phyloP scores from a whole-genome alignment of 2,113 vertebrate genomes.

The Catagonus wagneri region DNA sequence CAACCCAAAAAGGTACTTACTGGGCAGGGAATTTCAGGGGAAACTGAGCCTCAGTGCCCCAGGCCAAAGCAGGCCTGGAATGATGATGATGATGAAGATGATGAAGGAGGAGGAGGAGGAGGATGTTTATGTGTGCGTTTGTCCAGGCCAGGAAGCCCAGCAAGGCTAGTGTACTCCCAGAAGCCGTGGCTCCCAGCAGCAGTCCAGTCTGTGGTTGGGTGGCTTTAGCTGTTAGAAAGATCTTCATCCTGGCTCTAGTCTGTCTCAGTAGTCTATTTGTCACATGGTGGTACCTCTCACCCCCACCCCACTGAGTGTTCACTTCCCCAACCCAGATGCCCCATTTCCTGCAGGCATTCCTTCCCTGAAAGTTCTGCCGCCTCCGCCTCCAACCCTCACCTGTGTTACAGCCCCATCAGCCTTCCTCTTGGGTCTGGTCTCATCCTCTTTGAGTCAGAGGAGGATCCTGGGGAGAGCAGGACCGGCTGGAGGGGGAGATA shows the following conservation, averaged over 20 bases:
- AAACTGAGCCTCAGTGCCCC: conserved; percentile 1
- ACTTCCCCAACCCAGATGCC: background rate
- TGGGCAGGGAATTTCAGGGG: background rate
- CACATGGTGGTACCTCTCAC: background rate
- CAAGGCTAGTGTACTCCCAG: background rate
- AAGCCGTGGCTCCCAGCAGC: background rate
- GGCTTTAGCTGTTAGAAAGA: background rate
- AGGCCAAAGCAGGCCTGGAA: background rate
- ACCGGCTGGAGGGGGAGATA: background rate
- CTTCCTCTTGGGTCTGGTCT: background rate
- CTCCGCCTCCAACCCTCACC: background rate
- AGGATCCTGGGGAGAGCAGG: background rate
- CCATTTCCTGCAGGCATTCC: background rate
- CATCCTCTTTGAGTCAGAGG: background rate
- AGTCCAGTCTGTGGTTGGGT: background rate
- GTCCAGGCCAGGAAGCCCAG: background rate
- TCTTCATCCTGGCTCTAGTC: background rate
- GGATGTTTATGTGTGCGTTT: background rate
- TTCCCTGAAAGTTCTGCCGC: background rate
- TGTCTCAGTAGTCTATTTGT: background rate
- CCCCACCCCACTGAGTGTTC: background rate
- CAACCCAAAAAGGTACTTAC: background rate
- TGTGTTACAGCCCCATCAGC: background rate
- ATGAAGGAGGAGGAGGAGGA: too few species aligned
- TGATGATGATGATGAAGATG: too few species aligned